A percentile compares a stretch with the other conserved stretches of the same genome.
Evolutionary conservation across 2,888 invertebrate genomes (phyloP).

Genomic region (Sphaerophoria taeniata): DNA sequence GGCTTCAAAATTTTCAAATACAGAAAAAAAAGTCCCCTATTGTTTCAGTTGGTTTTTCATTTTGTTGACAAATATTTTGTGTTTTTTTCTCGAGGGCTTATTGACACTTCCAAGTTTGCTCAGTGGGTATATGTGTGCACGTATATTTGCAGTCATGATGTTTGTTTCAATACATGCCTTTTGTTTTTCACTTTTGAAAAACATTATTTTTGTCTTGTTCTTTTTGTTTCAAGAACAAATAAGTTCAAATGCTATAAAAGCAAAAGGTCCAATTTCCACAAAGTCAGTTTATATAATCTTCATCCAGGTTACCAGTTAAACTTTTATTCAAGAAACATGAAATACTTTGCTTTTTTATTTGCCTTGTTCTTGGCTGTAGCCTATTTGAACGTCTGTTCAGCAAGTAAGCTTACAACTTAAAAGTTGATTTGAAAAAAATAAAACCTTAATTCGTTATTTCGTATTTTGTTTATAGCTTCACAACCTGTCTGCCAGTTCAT

Average conservation of each 20-base stretch:
- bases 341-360: slow-evolving; percentile 9
- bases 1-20: background rate
- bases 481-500: too few relatives aligned
- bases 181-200: background rate
- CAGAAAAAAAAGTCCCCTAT: background rate
- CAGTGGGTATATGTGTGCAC: background rate
- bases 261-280: background rate
- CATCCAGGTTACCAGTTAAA: background rate
- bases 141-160: background rate
- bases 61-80: slow-evolving; percentile 4
- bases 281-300: background rate
- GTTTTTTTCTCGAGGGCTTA: background rate
- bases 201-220: background rate
- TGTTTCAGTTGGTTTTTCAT: slow-evolving; percentile 6
- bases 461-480: too few relatives aligned
- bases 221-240: background rate
- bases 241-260: background rate
- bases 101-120: background rate
- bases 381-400: background rate
- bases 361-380: slow-evolving; percentile 3
- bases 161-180: background rate
- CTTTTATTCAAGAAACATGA: background rate
- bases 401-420: background rate
- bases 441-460: background rate
- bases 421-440: background rate